Base-by-base conservation (phyloP, 1,140 invertebrate genomes). In the Formica selysi region DNA sequence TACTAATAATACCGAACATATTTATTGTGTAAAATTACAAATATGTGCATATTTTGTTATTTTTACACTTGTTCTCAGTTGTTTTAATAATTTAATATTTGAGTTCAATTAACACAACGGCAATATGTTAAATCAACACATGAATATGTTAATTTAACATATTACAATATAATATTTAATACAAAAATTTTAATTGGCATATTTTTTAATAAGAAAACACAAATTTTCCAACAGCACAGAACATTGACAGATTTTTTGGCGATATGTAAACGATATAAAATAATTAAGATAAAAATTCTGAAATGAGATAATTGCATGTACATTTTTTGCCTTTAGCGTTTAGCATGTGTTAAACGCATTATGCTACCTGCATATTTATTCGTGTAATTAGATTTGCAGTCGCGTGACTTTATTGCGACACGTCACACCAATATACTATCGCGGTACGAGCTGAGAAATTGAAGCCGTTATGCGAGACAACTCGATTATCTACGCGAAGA, bases 401-500 rank as follows among this genome's bases (percentile, higher is more conserved):
- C 32, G 13, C 44, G 76, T 44, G 51, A 81, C 59, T 73, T 44
- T 73, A 32, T n/a, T 68, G 38, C 51, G 51, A 61, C 65, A 80
- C 36, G 16, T 22, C 11, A 29, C 38, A 68, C 51, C 41, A 67
- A 85, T 79, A 41, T 57, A 22, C 13, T 67, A 10, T 32, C 48
- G 26, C 76, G 85, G 10, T 26, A 51, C 38, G 29, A 76, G 22
- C 13, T 44, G 71, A 74, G 73, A 85, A 85, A 57, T 83, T 71
- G 57, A 76, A 78, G 73, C 57, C 65, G 81, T 87, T 87, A 87
- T 62, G 73, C 64, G 81, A 76, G 57, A 76, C 44, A 71, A 54
- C 44, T 71, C 59, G 73, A 87, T 85, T 87, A 87, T 71, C 81
- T 51, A 51, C 67, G 85, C 65, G 36, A 86, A n/a, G 41, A 81